A percentile compares a stretch with the other conserved stretches of the same genome.
Evolutionary conservation across 2,113 vertebrate genomes (phyloP).

Genomic region (Oryzias curvinotus): DNA sequence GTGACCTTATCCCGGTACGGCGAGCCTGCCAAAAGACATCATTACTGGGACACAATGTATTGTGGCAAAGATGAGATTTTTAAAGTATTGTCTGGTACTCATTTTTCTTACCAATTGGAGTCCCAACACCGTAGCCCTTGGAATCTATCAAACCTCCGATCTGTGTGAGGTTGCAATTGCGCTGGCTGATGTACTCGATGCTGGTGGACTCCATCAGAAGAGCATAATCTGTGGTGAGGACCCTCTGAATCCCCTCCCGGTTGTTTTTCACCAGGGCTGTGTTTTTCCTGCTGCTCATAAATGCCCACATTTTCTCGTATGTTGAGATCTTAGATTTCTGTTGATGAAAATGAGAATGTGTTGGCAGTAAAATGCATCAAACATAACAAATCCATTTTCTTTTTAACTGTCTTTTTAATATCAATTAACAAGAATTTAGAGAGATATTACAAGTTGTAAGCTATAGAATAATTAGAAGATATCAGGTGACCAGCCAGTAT

Average conservation of each 20-base stretch:
- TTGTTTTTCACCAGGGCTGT: conserved; percentile 93
- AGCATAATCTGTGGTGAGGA: conserved; percentile 93
- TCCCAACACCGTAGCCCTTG: conserved; percentile 97
- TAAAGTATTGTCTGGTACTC: neutral
- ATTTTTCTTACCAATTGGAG: conserved; percentile 88
- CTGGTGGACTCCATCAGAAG: conserved; percentile 98
- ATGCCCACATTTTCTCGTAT: conserved; percentile 99
- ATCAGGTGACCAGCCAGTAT: conserved; percentile 24
- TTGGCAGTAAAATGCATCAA: conserved; percentile 5
- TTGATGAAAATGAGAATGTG: conserved; percentile 22
- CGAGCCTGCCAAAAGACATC: conserved; percentile 78
- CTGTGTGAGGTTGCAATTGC: conserved; percentile 98
- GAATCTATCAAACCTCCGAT: conserved; percentile 97
- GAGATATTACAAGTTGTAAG: too few relatives aligned
- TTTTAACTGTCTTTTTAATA: too few relatives aligned
- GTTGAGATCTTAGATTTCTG: conserved; percentile 99
- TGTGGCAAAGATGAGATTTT: neutral
- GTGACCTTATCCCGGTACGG: conserved; percentile 97
- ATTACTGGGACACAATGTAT: neutral
- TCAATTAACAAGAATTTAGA: too few relatives aligned
- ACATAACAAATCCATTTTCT: neutral
- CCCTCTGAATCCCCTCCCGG: conserved; percentile 92
- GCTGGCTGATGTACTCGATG: conserved; percentile 97
- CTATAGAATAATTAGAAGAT: neutral
- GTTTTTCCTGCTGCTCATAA: conserved; percentile 97